Percentiles rank a stretch among this genome's conserved stretches.
Conservation (phyloP, 2,113 vertebrate species). For the Taxidea taxus region DNA sequence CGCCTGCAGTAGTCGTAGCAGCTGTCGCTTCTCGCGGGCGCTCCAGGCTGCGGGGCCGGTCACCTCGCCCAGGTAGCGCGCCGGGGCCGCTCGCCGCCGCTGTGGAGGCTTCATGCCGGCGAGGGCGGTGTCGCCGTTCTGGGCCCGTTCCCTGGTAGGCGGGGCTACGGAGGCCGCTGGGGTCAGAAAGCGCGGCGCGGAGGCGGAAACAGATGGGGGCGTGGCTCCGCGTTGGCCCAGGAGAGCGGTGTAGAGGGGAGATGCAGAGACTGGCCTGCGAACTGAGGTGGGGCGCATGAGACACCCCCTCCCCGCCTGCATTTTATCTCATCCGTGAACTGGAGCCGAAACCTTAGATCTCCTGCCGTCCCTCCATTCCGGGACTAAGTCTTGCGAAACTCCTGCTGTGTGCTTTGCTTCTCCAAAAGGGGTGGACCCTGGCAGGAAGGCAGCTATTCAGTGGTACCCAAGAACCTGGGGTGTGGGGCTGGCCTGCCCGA, state of each 20-base stretch:
- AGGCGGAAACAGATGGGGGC: not conserved
- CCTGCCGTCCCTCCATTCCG: too few relatives aligned
- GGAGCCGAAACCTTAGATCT: not conserved
- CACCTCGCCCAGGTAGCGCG: slow-evolving; percentile 54
- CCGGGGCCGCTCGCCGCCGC: slow-evolving; percentile 57
- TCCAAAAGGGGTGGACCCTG: not conserved
- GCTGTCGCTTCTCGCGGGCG: slow-evolving; percentile 68
- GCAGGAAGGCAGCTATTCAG: not conserved
- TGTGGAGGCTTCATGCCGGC: slow-evolving; percentile 69
- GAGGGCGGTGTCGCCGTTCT: rapidly evolving
- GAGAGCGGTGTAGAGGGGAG: rapidly evolving
- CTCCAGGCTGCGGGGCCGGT: slow-evolving; percentile 47
- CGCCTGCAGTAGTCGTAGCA: slow-evolving; percentile 59
- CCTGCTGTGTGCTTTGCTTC: not conserved
- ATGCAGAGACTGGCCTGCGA: rapidly evolving
- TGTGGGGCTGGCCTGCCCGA: not conserved
- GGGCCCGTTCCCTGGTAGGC: not conserved
- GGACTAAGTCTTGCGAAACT: not conserved
- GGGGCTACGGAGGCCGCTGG: slow-evolving; percentile 56
- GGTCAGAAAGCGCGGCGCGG: not conserved
- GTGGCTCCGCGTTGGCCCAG: not conserved
- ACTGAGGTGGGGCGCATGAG: not conserved
- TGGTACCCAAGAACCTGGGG: not conserved
- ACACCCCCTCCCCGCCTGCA: not conserved
- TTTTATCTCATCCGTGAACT: not conserved